Evolutionary conservation across 2,113 vertebrate genomes (phyloP).

Genomic region (Petroica traversi): DNA sequence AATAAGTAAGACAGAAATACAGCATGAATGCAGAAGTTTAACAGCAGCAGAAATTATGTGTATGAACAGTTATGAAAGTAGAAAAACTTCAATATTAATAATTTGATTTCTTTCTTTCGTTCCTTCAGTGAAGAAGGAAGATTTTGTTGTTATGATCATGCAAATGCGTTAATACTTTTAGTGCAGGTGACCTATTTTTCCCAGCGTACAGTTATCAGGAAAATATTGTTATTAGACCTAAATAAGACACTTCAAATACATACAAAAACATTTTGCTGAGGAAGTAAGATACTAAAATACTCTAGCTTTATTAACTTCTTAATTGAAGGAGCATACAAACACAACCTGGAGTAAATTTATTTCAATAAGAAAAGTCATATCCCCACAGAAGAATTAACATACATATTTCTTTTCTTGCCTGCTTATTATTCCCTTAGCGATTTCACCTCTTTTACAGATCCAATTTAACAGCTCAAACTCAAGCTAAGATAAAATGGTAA

Average conservation of each 20-base stretch:
- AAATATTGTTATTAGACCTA: background rate
- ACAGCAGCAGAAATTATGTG: background rate
- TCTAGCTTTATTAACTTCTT: background rate
- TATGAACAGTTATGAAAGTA: background rate
- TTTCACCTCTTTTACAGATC: background rate
- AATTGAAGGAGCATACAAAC: background rate
- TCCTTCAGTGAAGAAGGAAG: background rate
- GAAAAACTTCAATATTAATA: background rate
- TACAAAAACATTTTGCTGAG: background rate
- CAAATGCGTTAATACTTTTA: background rate
- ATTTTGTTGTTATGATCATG: background rate
- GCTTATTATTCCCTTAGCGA: background rate
- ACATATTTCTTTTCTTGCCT: background rate
- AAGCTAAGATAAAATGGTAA: constrained; percentile 13
- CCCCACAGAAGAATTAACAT: background rate
- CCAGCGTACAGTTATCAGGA: background rate
- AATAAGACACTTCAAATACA: background rate
- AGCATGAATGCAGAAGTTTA: background rate
- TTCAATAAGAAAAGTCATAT: background rate
- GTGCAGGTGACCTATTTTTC: background rate
- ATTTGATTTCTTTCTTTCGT: background rate
- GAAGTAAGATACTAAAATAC: background rate
- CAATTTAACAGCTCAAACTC: background rate
- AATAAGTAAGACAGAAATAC: background rate
- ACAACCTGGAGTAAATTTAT: background rate